Percentiles rank a stretch among this genome's conserved stretches.
Evolutionary conservation across 2,113 vertebrate species (phyloP).

Genomic region (Beaufortia kweichowensis): DNA sequence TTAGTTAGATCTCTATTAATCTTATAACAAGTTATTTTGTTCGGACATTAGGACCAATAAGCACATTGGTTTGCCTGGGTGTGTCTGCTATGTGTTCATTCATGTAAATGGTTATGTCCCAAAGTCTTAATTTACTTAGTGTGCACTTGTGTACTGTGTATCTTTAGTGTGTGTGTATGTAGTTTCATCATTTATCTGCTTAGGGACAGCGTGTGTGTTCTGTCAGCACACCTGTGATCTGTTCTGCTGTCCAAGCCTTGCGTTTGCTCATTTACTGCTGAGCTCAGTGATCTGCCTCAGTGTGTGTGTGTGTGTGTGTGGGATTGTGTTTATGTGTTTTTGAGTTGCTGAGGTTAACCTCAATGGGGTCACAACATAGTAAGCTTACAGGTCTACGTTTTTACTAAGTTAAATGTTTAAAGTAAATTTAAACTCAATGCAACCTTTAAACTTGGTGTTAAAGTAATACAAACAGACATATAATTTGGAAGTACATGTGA

Average conservation of each 20-base stretch:
- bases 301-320: slow-evolving; percentile 11
- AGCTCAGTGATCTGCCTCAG: slow-evolving; percentile 4
- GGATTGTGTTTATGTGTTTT: slow-evolving; percentile 24
- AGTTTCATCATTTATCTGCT: neutral
- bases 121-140: neutral
- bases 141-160: slow-evolving; percentile 2
- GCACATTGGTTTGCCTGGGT: neutral
- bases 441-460: too few species aligned
- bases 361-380: slow-evolving; percentile 10
- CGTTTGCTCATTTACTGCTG: slow-evolving; percentile 44
- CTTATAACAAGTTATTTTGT: neutral
- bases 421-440: neutral
- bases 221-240: slow-evolving; percentile 44
- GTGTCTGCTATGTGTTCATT: slow-evolving; percentile 28
- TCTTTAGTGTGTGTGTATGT: neutral
- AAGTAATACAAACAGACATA: too few species aligned
- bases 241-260: slow-evolving; percentile 14
- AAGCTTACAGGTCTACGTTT: neutral
- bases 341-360: slow-evolving; percentile 33
- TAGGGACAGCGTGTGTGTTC: slow-evolving; percentile 32
- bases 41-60: neutral
- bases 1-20: neutral
- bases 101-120: neutral
- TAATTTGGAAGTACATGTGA: too few species aligned
- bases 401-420: neutral